Conservation (phyloP, 2,113 vertebrate species). For the Cairina moschata region DNA sequence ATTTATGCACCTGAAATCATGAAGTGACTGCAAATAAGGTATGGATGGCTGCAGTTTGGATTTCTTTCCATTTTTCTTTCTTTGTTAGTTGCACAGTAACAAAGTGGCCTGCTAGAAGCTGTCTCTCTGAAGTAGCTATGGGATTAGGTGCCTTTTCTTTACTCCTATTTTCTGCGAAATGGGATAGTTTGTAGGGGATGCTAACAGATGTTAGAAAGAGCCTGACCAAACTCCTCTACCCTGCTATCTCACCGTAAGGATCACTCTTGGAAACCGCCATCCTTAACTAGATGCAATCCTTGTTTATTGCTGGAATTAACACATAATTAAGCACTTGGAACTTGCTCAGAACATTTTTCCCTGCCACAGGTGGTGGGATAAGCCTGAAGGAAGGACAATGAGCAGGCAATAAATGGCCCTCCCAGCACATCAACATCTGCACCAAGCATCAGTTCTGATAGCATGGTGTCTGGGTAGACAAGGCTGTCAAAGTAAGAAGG, state of each 20-base stretch:
- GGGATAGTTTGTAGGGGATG: neutral
- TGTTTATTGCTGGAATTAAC: neutral
- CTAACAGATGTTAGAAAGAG: neutral
- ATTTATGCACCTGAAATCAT: constrained; percentile 31
- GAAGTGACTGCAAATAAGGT: constrained; percentile 15
- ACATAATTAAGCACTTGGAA: neutral
- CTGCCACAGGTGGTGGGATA: neutral
- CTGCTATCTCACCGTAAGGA: fast-evolving
- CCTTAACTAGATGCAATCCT: neutral
- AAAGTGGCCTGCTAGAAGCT: neutral
- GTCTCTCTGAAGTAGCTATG: neutral
- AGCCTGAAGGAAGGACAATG: neutral
- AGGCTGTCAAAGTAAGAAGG: neutral
- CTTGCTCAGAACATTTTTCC: neutral
- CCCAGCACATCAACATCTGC: neutral
- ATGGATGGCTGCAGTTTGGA: neutral
- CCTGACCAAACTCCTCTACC: neutral
- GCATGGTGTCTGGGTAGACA: neutral
- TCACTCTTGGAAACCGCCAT: neutral
- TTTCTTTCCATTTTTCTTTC: neutral
- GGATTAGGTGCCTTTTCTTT: neutral
- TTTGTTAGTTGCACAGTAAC: neutral
- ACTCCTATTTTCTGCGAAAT: neutral
- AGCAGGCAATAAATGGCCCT: neutral
- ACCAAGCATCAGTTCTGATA: neutral